Percentiles rank a stretch among this genome's conserved stretches.
These are phyloP conservation scores for Perizoma affinitatum DNA, from an alignment of 2,888 invertebrate species.

Conservation along the genomic window DNA sequence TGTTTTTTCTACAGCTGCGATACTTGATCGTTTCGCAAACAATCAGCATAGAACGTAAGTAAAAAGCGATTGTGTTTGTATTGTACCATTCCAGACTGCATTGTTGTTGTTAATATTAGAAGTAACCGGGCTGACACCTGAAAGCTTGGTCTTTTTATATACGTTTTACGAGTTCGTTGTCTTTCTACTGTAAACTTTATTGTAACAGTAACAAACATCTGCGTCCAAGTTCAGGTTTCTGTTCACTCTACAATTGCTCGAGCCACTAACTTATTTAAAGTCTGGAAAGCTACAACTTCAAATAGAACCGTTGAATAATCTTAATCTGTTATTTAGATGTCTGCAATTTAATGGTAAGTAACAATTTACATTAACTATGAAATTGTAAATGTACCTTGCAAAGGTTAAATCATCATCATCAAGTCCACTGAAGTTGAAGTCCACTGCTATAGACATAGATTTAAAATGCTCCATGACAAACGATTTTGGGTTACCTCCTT, in stretches of 20 bases:
- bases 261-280: constrained; percentile 9
- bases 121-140: constrained; percentile 42
- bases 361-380: too few species aligned
- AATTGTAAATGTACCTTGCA: too few species aligned
- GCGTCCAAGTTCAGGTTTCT: constrained; percentile 55
- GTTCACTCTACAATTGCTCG: constrained; percentile 44
- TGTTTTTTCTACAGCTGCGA: constrained; percentile 30
- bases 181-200: constrained; percentile 73
- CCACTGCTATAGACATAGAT: too few species aligned
- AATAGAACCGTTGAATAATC: constrained; percentile 1
- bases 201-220: constrained; percentile 53
- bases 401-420: too few species aligned
- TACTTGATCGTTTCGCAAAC: constrained; percentile 30
- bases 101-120: constrained; percentile 38
- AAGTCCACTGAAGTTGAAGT: too few species aligned
- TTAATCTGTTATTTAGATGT: constrained; percentile 3
- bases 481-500: too few species aligned
- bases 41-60: constrained; percentile 23
- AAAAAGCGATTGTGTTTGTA: constrained; percentile 30
- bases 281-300: neutral
- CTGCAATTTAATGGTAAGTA: constrained; percentile 1
- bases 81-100: constrained; percentile 16
- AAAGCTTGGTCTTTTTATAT: constrained; percentile 59
- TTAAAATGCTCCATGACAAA: too few species aligned
- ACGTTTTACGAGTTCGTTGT: constrained; percentile 80